A percentile compares a stretch with the other conserved stretches of the same genome.
These are phyloP conservation scores for Orius laevigatus DNA, from an alignment of 1,140 invertebrate species.

Conservation along the genomic window DNA sequence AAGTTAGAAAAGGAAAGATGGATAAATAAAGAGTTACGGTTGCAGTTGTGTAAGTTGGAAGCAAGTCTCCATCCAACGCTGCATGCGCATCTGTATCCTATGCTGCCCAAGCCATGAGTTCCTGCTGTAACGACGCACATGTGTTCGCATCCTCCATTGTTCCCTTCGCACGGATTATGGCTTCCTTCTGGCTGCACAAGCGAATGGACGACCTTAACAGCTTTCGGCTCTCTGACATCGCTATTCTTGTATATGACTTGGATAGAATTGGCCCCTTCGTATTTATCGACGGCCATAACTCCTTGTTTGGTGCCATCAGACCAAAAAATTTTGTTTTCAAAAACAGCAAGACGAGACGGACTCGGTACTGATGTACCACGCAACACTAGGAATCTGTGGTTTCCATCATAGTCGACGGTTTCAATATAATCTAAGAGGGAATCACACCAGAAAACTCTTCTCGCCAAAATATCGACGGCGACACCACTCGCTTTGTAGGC, in stretches of 20 bases:
- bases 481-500: constrained; percentile 80
- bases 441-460: constrained; percentile 91
- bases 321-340: constrained; percentile 88
- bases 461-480: constrained; percentile 68
- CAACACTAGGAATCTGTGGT: constrained; percentile 56
- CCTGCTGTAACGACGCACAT: constrained; percentile 84
- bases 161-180: constrained; percentile 75
- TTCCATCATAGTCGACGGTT: constrained; percentile 87
- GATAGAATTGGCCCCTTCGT: constrained; percentile 54
- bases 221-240: constrained; percentile 65
- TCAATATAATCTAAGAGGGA: constrained; percentile 93
- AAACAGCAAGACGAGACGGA: constrained; percentile 65
- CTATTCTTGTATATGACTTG: constrained; percentile 63
- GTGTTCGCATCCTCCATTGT: constrained; percentile 85
- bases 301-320: constrained; percentile 92
- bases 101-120: constrained; percentile 49
- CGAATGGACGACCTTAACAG: constrained; percentile 63
- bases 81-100: constrained; percentile 89
- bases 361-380: constrained; percentile 70
- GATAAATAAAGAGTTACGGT: constrained; percentile 31
- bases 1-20: neutral
- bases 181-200: constrained; percentile 53
- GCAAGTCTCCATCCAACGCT: constrained; percentile 72
- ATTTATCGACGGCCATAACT: constrained; percentile 83
- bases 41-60: constrained; percentile 65